These are phyloP conservation scores for Carassius gibelio DNA, from an alignment of 2,113 vertebrate species.

Conservation along the genomic window DNA sequence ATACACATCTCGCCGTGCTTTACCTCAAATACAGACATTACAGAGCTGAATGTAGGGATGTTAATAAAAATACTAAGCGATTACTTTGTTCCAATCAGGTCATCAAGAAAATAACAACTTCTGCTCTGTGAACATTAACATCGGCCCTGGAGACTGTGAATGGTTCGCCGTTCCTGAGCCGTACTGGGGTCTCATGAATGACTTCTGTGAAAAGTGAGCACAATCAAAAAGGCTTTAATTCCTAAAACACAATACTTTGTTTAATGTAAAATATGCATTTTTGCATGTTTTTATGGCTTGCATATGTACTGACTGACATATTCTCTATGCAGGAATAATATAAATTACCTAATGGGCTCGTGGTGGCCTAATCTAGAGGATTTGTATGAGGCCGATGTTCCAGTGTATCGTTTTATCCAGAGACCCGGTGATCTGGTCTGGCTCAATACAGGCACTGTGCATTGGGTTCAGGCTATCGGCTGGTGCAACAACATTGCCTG, in stretches of 20 bases:
- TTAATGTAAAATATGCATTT: not conserved
- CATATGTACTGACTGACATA: not conserved
- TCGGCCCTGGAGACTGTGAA: slow-evolving; percentile 97
- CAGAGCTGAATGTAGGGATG: not conserved
- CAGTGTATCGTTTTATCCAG: slow-evolving; percentile 98
- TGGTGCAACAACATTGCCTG: slow-evolving; percentile 99
- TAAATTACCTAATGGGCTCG: slow-evolving; percentile 96
- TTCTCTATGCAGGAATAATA: slow-evolving; percentile 85
- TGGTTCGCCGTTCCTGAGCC: slow-evolving; percentile 97
- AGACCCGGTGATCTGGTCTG: slow-evolving; percentile 97
- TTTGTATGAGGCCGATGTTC: slow-evolving; percentile 95
- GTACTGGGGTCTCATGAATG: slow-evolving; percentile 96
- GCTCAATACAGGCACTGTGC: slow-evolving; percentile 98
- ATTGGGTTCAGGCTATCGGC: slow-evolving; percentile 98
- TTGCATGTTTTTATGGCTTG: not conserved
- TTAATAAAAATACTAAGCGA: not conserved
- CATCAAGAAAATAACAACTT: slow-evolving; percentile 99
- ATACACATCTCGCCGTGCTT: not conserved
- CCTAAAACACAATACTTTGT: not conserved
- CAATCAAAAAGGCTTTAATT: not conserved
- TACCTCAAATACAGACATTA: not conserved
- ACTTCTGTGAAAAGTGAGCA: slow-evolving; percentile 95
- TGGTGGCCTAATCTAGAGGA: slow-evolving; percentile 98
- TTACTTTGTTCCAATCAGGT: slow-evolving; percentile 71
- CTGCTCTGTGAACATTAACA: slow-evolving; percentile 98